Base-by-base conservation (phyloP, 2,113 vertebrate genomes). In the Setophaga coronata region DNA sequence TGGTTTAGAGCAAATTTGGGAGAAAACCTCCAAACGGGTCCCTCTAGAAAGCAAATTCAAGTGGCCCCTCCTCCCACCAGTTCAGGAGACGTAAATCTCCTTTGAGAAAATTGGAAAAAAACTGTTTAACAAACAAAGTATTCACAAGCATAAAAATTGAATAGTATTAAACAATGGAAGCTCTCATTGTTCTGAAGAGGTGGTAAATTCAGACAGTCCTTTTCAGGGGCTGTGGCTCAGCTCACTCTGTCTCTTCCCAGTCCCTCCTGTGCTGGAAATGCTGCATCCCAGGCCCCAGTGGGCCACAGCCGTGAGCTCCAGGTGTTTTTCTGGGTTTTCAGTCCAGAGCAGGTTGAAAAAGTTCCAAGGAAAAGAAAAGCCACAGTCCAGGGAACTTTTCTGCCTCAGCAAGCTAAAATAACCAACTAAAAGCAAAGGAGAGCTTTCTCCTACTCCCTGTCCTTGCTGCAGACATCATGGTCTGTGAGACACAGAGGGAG, bases 381-480 rank as follows among this genome's bases (percentile, higher is more conserved):
- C 73, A 24, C 26, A 38, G 15, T 60, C 26, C 0, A 0, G 43
- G 16, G n/a, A 33, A 12, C 28, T 48, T 24, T 7, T 25, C 56
- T 60, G 15, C 26, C 19, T 60, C 43, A 31, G 8, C 12, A 4
- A 31, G n/a, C 16, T 38, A 15, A 38, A 18, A 36, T 33, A 26
- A 19, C 2, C 11, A 11, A 15, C 16, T 12, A 29, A 58, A 42
- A 58, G 42, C 31, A 20, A 31, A 43, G 29, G 17, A 20, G 24
- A 57, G 21, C 7, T 48, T 36, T 40, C 9, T 77, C 21, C 43
- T 1, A 1, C 20, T 76, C 11, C 25, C 56, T 77, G 28, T 60
- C 28, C 0, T 0, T 48, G 56, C 43, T 48, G 43, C 20, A 24
- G 20, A 33, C 28, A 76, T 0, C 43, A 31, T 2, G 1, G 42